Evolutionary conservation across 2,113 vertebrate species (phyloP).

Genomic region (Trogon surrucura): DNA sequence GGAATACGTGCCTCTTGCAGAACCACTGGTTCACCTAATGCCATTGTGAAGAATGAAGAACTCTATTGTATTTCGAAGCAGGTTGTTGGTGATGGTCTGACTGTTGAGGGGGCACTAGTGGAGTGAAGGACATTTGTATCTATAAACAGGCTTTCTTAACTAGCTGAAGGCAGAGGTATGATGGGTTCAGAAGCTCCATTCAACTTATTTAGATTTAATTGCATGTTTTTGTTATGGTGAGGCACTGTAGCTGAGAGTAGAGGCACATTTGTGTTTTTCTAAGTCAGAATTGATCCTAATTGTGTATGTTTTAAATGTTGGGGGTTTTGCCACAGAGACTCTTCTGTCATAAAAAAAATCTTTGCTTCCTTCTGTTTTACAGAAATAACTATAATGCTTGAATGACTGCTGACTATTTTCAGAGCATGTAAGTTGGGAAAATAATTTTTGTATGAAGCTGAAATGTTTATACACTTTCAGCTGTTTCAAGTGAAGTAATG

Average conservation of each 20-base stretch:
- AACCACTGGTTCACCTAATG: background rate
- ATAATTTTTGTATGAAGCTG: conserved; percentile 8
- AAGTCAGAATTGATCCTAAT: background rate
- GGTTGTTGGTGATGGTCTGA: background rate
- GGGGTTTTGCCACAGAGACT: background rate
- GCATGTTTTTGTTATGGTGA: background rate
- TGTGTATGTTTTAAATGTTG: background rate
- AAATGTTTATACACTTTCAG: background rate
- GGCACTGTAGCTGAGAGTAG: background rate
- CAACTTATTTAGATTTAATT: background rate
- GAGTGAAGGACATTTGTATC: background rate
- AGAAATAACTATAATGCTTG: background rate
- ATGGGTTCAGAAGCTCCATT: background rate
- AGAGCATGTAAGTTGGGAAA: background rate
- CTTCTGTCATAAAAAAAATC: background rate
- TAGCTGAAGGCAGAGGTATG: background rate
- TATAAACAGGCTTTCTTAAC: background rate
- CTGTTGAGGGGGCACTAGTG: background rate
- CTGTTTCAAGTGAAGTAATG: background rate
- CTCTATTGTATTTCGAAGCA: background rate
- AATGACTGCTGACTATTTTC: conserved; percentile 31
- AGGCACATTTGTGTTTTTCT: background rate
- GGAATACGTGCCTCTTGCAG: background rate
- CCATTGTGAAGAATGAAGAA: background rate
- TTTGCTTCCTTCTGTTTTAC: background rate